These are phyloP conservation scores for Hozukius guyotensis DNA, from an alignment of 2,797 vertebrate genomes.

Conservation along the genomic window DNA sequence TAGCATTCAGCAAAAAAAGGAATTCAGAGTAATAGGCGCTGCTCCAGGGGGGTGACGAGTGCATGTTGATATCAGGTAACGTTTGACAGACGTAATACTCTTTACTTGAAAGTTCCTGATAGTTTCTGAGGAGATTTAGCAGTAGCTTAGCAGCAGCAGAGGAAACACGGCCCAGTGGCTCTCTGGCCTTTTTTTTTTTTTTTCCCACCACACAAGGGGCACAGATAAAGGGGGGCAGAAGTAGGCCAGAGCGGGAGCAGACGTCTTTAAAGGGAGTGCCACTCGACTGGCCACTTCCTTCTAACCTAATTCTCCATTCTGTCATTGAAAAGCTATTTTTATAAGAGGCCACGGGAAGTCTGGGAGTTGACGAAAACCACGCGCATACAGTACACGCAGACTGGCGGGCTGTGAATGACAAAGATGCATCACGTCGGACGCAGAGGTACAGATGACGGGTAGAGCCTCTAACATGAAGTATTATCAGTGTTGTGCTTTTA, in stretches of 20 bases:
- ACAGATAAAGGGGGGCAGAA: constrained; percentile 52
- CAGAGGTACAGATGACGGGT: not conserved
- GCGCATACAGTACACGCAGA: constrained; percentile 15
- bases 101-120: not conserved
- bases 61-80: constrained; percentile 2
- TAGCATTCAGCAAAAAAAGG: constrained; percentile 30
- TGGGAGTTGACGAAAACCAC: constrained; percentile 55
- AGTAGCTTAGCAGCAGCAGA: constrained; percentile 11
- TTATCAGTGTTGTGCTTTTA: constrained; percentile 16
- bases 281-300: constrained; percentile 72
- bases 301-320: constrained; percentile 77
- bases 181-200: not conserved
- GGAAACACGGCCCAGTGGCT: constrained; percentile 25
- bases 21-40: constrained; percentile 7
- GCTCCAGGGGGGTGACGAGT: not conserved
- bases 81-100: constrained; percentile 17
- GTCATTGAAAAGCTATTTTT: constrained; percentile 85
- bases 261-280: constrained; percentile 68
- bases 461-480: not conserved
- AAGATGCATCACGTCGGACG: not conserved
- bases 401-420: constrained; percentile 17
- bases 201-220: constrained; percentile 14
- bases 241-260: constrained; percentile 28
- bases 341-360: constrained; percentile 79
- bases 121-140: constrained; percentile 20